Percentiles rank a stretch among this genome's conserved stretches.
These are phyloP conservation scores for Phengaris arion DNA, from an alignment of 2,888 invertebrate species.

Conservation along the genomic window DNA sequence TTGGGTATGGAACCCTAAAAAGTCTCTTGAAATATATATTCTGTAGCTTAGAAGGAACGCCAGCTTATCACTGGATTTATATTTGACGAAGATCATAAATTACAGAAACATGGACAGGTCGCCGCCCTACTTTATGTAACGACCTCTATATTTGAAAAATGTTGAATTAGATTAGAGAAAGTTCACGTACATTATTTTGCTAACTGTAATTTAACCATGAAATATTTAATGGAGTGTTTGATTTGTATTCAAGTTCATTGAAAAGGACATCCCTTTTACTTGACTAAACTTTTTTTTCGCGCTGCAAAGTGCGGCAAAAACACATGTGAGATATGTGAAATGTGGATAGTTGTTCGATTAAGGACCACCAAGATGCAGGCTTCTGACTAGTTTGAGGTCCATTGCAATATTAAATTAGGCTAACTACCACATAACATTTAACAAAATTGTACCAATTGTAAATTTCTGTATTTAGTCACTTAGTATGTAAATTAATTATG, in stretches of 20 bases:
- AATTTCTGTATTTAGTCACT: too few species aligned
- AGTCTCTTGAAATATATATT: not conserved
- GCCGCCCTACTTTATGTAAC: conserved; percentile 4
- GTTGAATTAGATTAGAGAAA: not conserved
- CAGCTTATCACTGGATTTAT: conserved; percentile 15
- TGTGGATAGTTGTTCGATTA: too few species aligned
- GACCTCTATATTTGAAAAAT: conserved; percentile 7
- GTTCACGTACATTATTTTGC: not conserved
- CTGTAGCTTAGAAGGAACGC: not conserved
- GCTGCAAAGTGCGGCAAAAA: too few species aligned
- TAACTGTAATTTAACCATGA: not conserved
- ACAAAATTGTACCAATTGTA: too few species aligned
- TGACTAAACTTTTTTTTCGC: not conserved
- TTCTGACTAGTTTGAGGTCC: too few species aligned
- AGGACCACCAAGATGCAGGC: too few species aligned
- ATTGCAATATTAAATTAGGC: too few species aligned
- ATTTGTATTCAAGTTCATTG: not conserved
- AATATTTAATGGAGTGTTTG: not conserved
- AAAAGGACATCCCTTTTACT: not conserved
- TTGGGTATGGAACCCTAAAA: too few species aligned
- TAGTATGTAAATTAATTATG: too few species aligned
- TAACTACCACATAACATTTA: too few species aligned
- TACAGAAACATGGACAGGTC: conserved; percentile 15
- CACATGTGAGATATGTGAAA: too few species aligned
- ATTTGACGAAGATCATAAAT: conserved; percentile 26